Evolutionary conservation across 2,113 vertebrate genomes (phyloP).

Genomic region (Saccopteryx bilineata): DNA sequence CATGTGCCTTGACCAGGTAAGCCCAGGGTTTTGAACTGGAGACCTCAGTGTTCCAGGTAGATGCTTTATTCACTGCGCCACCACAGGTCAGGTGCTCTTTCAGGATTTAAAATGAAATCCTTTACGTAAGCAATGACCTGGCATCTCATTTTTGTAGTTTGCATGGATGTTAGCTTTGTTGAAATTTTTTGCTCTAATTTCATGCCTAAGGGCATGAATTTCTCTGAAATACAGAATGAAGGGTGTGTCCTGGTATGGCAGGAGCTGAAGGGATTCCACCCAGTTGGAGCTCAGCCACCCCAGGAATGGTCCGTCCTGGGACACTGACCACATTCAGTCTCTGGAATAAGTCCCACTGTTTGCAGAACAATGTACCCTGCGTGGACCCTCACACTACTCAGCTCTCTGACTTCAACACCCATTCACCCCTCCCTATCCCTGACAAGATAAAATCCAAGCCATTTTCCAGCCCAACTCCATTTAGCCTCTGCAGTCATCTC

Average conservation of each 20-base stretch:
- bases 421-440: neutral
- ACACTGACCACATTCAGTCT: neutral
- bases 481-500: neutral
- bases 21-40: too few species aligned
- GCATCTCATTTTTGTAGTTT: conserved; percentile 91
- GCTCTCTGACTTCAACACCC: neutral
- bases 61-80: too few species aligned
- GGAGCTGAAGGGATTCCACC: neutral
- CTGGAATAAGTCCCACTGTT: neutral
- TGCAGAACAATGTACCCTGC: neutral
- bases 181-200: conserved; percentile 85
- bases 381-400: neutral
- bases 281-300: neutral
- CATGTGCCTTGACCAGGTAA: too few species aligned
- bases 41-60: too few species aligned
- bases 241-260: neutral
- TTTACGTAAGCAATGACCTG: neutral
- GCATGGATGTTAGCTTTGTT: conserved; percentile 93
- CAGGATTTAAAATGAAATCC: neutral
- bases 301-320: neutral
- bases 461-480: neutral
- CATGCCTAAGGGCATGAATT: neutral
- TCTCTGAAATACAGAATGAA: neutral
- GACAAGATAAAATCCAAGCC: neutral
- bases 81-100: neutral